Evolutionary conservation across 2,888 invertebrate species (phyloP).

Genomic region (Oscheius myriophilus): DNA sequence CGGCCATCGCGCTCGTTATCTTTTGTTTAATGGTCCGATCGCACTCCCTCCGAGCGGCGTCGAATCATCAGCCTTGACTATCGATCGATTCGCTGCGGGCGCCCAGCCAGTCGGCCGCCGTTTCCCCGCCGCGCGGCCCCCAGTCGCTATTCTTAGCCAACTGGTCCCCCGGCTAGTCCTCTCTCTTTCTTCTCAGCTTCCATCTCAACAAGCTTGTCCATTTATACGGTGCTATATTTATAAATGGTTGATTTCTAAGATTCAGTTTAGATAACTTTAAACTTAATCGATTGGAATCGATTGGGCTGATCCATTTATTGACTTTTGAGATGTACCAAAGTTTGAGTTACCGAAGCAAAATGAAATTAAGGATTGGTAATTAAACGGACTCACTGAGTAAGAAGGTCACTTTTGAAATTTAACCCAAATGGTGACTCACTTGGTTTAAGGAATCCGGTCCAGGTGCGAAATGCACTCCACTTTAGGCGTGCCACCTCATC

Average conservation of each 20-base stretch:
- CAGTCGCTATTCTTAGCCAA: slow-evolving; percentile 31
- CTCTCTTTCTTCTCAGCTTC: slow-evolving; percentile 16
- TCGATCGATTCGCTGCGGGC: slow-evolving; percentile 22
- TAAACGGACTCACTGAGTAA: too few relatives aligned
- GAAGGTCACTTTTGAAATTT: too few relatives aligned
- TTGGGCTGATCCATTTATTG: too few relatives aligned
- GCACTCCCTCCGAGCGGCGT: slow-evolving; percentile 2
- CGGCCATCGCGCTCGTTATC: slow-evolving; percentile 1
- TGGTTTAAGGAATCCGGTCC: too few relatives aligned
- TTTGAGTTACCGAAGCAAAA: too few relatives aligned
- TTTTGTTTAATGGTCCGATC: slow-evolving; percentile 19
- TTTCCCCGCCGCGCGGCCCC: slow-evolving; percentile 26
- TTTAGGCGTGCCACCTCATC: too few relatives aligned
- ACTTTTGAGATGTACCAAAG: too few relatives aligned
- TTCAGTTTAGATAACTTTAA: background rate
- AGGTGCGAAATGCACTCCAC: too few relatives aligned
- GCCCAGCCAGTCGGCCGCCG: slow-evolving; percentile 30
- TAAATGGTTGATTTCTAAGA: background rate
- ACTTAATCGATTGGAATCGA: too few relatives aligned
- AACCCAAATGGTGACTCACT: too few relatives aligned
- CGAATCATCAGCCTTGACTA: slow-evolving; percentile 17
- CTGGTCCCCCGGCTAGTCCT: slow-evolving; percentile 28
- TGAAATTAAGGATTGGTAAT: too few relatives aligned
- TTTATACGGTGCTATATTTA: background rate
- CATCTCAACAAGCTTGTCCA: too few relatives aligned